Conservation (phyloP, 2,113 vertebrate genomes). For the Gulo gulo region DNA sequence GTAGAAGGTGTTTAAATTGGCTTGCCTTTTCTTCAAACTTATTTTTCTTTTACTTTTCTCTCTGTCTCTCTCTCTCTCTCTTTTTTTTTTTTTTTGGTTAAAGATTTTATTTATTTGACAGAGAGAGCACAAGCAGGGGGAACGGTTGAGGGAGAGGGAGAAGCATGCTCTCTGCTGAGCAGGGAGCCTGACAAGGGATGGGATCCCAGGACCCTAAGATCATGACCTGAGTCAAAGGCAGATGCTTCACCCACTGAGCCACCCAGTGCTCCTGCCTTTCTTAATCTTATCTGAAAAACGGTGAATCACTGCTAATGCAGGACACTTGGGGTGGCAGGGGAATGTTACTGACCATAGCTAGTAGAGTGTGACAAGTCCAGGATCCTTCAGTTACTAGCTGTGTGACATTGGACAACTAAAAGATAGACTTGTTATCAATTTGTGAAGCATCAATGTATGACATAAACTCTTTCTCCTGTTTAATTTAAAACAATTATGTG, state of each 20-base stretch:
- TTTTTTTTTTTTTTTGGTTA: not conserved
- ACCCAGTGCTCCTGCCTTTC: not conserved
- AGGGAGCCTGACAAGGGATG: not conserved
- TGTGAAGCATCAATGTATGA: not conserved
- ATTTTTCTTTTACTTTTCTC: not conserved
- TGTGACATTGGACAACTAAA: not conserved
- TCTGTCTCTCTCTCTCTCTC: too few species aligned
- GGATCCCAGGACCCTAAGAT: not conserved
- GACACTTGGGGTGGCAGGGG: not conserved
- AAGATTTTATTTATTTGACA: not conserved
- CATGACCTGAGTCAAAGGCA: not conserved
- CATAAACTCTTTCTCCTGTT: not conserved
- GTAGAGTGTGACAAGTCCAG: not conserved
- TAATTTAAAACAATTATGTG: not conserved
- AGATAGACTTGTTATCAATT: not conserved
- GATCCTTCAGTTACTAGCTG: not conserved
- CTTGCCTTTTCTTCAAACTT: not conserved
- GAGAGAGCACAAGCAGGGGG: not conserved
- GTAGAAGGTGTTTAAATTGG: not conserved
- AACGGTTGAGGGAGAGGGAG: not conserved
- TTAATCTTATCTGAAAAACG: not conserved
- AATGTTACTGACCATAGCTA: not conserved
- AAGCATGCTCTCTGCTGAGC: not conserved
- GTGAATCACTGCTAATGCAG: not conserved
- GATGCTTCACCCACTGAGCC: not conserved